Percentiles rank a stretch among this genome's conserved stretches.
These are phyloP conservation scores for Hydra vulgaris DNA, from an alignment of 30 jellyfish, hydroid and myxozoan species.

Conservation along the genomic window DNA sequence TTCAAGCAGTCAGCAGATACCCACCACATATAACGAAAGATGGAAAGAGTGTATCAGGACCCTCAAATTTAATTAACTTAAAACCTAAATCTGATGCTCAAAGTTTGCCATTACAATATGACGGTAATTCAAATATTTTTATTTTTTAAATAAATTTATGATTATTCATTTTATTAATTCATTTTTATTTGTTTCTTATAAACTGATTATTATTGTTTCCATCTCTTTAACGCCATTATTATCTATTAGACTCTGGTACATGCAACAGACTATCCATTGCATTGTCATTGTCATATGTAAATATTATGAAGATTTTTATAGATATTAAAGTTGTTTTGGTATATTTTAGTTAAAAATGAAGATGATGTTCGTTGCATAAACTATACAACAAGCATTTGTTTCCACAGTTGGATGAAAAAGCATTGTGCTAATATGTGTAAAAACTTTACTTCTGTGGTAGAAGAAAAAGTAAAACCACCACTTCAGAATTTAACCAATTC, in stretches of 20 bases:
- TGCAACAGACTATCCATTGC: too few species aligned
- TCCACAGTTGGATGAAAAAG: conserved; percentile 48
- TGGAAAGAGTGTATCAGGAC: conserved; percentile 23
- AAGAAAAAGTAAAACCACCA: conserved; percentile 15
- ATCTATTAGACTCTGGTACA: too few species aligned
- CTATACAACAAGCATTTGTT: conserved; percentile 46
- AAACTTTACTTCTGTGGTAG: background rate
- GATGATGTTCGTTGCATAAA: conserved; percentile 44
- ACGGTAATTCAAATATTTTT: too few species aligned
- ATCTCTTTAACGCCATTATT: too few species aligned
- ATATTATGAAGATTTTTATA: background rate
- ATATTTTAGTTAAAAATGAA: background rate
- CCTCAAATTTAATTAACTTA: background rate
- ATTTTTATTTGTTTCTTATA: background rate
- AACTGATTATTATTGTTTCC: too few species aligned
- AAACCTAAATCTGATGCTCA: background rate
- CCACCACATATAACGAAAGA: conserved; percentile 51
- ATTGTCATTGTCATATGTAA: background rate
- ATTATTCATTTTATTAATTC: background rate
- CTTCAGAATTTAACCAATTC: background rate
- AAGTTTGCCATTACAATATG: background rate
- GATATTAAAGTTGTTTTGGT: too few species aligned
- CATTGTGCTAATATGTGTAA: conserved; percentile 44
- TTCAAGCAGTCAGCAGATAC: conserved; percentile 81
- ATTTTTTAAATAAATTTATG: too few species aligned